Evolutionary conservation across 2,113 vertebrate species (phyloP).

Genomic region (Todiramphus saurophagus): DNA sequence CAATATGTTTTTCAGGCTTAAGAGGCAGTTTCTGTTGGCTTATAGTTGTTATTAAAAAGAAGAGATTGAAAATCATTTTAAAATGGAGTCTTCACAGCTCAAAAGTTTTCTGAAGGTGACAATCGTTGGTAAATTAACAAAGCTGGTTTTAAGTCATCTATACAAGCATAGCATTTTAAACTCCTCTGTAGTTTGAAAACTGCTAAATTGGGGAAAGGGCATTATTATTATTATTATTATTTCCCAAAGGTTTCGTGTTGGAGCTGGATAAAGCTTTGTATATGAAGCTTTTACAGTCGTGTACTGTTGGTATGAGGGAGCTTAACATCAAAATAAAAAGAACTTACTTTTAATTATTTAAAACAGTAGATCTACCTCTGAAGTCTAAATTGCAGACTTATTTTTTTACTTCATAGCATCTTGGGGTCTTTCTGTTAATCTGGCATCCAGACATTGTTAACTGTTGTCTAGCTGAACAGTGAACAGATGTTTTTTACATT

Average conservation of each 20-base stretch:
- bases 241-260: background rate
- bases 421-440: slow-evolving; percentile 9
- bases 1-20: background rate
- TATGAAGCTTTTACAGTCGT: background rate
- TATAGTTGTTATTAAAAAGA: background rate
- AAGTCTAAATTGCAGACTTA: background rate
- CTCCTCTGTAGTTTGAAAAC: background rate
- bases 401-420: background rate
- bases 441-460: slow-evolving; percentile 32
- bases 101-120: background rate
- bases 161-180: background rate
- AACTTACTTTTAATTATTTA: slow-evolving; percentile 32
- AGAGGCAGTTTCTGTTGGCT: background rate
- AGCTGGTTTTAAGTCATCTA: background rate
- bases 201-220: background rate
- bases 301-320: background rate
- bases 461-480: slow-evolving; percentile 31
- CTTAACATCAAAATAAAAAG: background rate
- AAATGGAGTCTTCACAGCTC: background rate
- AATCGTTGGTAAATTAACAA: background rate
- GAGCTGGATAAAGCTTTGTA: background rate
- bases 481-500: slow-evolving; percentile 33
- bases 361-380: slow-evolving; percentile 6
- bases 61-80: background rate
- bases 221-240: background rate